Base-by-base conservation (phyloP, 2,113 vertebrate genomes). In the Chaetodon trifascialis region DNA sequence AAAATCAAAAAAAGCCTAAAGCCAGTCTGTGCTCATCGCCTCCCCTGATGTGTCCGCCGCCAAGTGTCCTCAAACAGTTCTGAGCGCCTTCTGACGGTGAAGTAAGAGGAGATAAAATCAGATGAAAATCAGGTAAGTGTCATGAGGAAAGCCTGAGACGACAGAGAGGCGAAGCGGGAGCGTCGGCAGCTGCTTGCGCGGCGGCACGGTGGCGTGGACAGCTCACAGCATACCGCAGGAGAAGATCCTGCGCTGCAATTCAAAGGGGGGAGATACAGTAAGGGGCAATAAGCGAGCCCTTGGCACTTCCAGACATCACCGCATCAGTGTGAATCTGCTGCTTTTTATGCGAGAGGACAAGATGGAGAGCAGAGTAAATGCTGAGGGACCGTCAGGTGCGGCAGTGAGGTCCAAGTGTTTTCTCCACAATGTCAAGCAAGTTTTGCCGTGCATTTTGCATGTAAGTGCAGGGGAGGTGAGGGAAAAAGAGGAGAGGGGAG, bases 221-320 rank as follows among this genome's bases (percentile, higher is more conserved):
- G 89, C 89, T 88, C 78, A 86, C 85, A 71, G 86, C 74, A 21
- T 76, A 88, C 91, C 89, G 93, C 91, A 94, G 92, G 85, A 92
- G 85, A 67, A 82, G 76, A 86, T 89, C 89, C 88, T 78, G 86
- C 91, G 87, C 93, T 94, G 94, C 93, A 94, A 87, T 89, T 95
- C 85, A 88, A 88, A 2, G 88, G 85, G 93, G 92, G 88, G 70
- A 95, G 94, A 94, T 92, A 94, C 93, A 87, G 90, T 94, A 94
- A 94, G 94, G 89, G 90, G 95, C 91, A 76, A 92, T 94, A 90
- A 92, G 94, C 94, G 90, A 94, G 94, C 94, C 93, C 94, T 93
- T 95, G 95, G 95, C 97, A 97, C 97, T 96, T 96, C 96, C 95
- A 95, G 96, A 94, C 96, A 96, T 96, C 95, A 96, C 97, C 96